A percentile compares a stretch with the other conserved stretches of the same genome.
Evolutionary conservation across 2,113 vertebrate genomes (phyloP).

Genomic region (Jacana jacana): DNA sequence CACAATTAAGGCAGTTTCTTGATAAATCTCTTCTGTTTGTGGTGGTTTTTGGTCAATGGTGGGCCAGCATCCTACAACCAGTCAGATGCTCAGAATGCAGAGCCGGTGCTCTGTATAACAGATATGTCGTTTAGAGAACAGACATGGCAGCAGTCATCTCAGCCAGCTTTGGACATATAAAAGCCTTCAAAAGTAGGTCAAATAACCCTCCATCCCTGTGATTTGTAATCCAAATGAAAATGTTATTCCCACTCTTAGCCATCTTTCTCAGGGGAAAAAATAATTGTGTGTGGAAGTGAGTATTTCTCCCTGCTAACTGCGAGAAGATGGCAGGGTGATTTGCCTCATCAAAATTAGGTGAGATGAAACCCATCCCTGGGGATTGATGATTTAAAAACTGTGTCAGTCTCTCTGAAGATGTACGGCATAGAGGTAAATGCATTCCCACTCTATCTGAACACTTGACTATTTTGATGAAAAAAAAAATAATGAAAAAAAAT

Average conservation of each 20-base stretch:
- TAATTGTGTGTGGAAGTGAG: neutral
- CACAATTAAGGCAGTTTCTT: neutral
- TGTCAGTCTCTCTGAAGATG: neutral
- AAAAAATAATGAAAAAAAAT: no score
- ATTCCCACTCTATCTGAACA: neutral
- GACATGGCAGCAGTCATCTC: rapidly evolving
- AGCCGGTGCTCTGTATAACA: neutral
- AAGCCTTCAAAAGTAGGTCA: neutral
- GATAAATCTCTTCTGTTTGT: no score
- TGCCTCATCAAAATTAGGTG: neutral
- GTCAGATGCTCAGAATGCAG: neutral
- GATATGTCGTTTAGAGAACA: neutral
- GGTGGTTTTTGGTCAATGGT: no score
- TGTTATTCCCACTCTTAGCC: neutral
- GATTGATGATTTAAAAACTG: neutral
- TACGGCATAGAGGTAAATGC: neutral
- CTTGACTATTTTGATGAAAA: neutral
- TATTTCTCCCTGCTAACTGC: neutral
- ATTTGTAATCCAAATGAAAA: neutral
- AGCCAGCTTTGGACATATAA: neutral
- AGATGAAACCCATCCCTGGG: neutral
- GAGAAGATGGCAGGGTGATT: neutral
- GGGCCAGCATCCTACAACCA: neutral
- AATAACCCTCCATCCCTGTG: neutral
- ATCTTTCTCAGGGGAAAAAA: neutral